phyloP scores from a whole-genome alignment of 2,797 vertebrate species.

The Adrianichthys oophorus region DNA sequence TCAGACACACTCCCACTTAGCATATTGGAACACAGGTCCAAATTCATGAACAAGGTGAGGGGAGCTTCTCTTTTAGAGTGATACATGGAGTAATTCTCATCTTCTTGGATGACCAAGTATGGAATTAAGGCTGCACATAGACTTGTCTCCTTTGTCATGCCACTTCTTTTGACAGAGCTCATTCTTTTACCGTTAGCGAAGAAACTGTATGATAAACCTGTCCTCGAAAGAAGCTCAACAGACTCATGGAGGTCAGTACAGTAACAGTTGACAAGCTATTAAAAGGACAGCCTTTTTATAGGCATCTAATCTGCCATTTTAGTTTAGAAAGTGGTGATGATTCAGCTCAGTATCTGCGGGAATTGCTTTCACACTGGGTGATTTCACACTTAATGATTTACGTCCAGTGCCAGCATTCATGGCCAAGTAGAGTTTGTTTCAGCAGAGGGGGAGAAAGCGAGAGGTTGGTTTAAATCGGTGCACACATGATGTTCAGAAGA shows the following conservation, averaged over 20 bases:
- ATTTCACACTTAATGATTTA: conserved; percentile 35
- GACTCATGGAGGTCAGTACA: conserved; percentile 55
- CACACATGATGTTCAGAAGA: too few relatives aligned
- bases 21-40: conserved; percentile 76
- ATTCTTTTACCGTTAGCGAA: conserved; percentile 72
- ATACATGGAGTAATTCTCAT: conserved; percentile 74
- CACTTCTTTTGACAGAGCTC: conserved; percentile 68
- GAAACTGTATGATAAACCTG: conserved; percentile 68
- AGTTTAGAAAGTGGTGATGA: conserved; percentile 54
- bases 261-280: conserved; percentile 38
- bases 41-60: conserved; percentile 65
- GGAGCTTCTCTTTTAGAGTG: conserved; percentile 70
- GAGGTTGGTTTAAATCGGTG: neutral
- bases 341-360: conserved; percentile 23
- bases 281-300: conserved; percentile 48
- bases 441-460: neutral
- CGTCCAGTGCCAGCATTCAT: conserved; percentile 6
- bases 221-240: conserved; percentile 65
- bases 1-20: conserved; percentile 73
- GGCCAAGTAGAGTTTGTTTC: conserved; percentile 12
- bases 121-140: conserved; percentile 66
- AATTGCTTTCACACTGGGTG: conserved; percentile 22
- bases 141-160: conserved; percentile 67
- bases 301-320: conserved; percentile 42
- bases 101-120: conserved; percentile 68